These are phyloP conservation scores for Forficula auricularia DNA, from an alignment of 1,140 invertebrate genomes.

Conservation along the genomic window DNA sequence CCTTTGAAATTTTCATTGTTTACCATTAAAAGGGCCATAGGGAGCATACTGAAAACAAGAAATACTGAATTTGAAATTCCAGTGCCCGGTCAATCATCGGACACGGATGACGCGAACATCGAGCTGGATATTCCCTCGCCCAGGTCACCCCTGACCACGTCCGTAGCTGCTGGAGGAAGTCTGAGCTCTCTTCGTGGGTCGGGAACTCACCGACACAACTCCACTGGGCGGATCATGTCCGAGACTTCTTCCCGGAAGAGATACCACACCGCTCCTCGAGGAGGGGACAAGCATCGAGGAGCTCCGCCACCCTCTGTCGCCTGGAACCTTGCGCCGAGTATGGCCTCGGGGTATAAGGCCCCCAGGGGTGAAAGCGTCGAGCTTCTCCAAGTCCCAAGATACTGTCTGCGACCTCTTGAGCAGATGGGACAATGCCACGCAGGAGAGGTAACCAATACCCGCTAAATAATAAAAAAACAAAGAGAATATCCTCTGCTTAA, in stretches of 20 bases:
- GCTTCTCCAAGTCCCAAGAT: conserved; percentile 36
- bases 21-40: no score
- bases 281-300: conserved; percentile 25
- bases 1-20: no score
- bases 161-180: background rate
- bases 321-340: conserved; percentile 44
- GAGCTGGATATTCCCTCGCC: no score
- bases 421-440: conserved; percentile 53
- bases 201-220: conserved; percentile 7
- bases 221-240: conserved; percentile 16
- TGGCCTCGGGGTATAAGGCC: conserved; percentile 39
- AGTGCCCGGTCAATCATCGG: background rate
- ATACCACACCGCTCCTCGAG: conserved; percentile 35
- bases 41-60: no score
- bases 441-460: conserved; percentile 48
- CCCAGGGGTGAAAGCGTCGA: conserved; percentile 35
- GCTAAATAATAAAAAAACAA: no score
- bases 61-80: background rate
- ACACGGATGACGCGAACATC: no score
- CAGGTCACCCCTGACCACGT: background rate
- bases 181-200: background rate
- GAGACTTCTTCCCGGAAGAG: conserved; percentile 29
- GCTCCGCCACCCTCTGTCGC: conserved; percentile 34
- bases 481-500: no score
- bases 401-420: conserved; percentile 47